A percentile compares a stretch with the other conserved stretches of the same genome.
Conservation (phyloP, 2,888 invertebrate species). For the Mechanitis mazaeus region DNA sequence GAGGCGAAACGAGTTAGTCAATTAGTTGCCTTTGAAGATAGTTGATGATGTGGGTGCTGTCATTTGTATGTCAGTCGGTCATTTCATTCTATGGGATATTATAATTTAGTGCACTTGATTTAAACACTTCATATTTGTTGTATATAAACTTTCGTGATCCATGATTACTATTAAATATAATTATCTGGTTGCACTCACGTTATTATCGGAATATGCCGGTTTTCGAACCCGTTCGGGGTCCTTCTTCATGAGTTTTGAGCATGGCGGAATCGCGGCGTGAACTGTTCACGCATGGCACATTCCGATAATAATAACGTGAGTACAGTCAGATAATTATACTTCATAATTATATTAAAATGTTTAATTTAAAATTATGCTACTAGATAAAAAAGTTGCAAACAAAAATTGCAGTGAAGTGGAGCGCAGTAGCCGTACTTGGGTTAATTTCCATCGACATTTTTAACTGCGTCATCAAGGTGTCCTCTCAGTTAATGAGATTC, state of each 20-base stretch:
- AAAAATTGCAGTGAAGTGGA: slow-evolving; percentile 23
- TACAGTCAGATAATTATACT: too few relatives aligned
- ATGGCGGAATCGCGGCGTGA: too few relatives aligned
- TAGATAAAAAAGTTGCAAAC: slow-evolving; percentile 9
- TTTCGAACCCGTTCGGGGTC: too few relatives aligned
- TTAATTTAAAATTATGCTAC: not conserved
- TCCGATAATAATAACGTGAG: too few relatives aligned
- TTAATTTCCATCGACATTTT: slow-evolving; percentile 28
- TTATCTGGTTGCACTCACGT: too few relatives aligned
- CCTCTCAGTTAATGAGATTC: slow-evolving; percentile 54
- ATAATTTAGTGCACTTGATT: slow-evolving; percentile 5
- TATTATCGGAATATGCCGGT: too few relatives aligned
- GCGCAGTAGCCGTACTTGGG: slow-evolving; percentile 21
- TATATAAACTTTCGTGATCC: too few relatives aligned
- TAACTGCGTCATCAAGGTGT: slow-evolving; percentile 38
- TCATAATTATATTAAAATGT: too few relatives aligned
- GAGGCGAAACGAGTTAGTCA: slow-evolving; percentile 32
- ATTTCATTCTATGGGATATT: slow-evolving; percentile 5
- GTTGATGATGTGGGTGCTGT: slow-evolving; percentile 35
- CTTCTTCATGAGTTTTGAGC: too few relatives aligned
- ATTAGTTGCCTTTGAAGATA: slow-evolving; percentile 38
- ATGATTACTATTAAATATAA: too few relatives aligned
- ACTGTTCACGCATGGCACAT: too few relatives aligned
- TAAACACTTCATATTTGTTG: not conserved
- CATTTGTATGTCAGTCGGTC: slow-evolving; percentile 21